These are phyloP conservation scores for Epinephelus lanceolatus DNA, from an alignment of 2,113 vertebrate genomes.

Conservation along the genomic window DNA sequence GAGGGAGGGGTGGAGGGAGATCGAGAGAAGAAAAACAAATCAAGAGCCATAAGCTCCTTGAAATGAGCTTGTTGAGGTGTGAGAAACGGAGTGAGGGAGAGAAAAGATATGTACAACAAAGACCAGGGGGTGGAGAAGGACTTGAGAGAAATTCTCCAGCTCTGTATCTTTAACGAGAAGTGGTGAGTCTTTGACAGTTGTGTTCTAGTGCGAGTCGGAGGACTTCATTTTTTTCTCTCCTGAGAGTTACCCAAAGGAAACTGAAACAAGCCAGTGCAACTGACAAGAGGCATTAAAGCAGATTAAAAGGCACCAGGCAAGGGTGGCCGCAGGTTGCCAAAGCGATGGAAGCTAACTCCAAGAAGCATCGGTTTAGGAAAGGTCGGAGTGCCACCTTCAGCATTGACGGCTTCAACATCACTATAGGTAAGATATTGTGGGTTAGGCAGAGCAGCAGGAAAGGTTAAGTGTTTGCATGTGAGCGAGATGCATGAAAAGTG, in stretches of 20 bases:
- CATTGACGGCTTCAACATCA: slow-evolving; percentile 98
- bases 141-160: slow-evolving; percentile 52
- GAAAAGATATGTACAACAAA: slow-evolving; percentile 58
- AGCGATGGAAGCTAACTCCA: slow-evolving; percentile 90
- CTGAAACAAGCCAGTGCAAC: slow-evolving; percentile 49
- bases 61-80: slow-evolving; percentile 78
- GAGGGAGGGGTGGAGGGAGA: slow-evolving; percentile 51
- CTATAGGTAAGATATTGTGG: slow-evolving; percentile 89
- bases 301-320: slow-evolving; percentile 25
- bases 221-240: slow-evolving; percentile 23
- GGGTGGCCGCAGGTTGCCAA: slow-evolving; percentile 31
- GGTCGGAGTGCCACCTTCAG: slow-evolving; percentile 95
- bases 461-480: slow-evolving; percentile 38
- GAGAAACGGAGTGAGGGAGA: slow-evolving; percentile 58
- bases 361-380: slow-evolving; percentile 95
- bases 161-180: slow-evolving; percentile 55
- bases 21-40: slow-evolving; percentile 71
- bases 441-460: slow-evolving; percentile 26
- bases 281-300: slow-evolving; percentile 38
- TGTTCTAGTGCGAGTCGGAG: slow-evolving; percentile 46
- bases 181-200: slow-evolving; percentile 64
- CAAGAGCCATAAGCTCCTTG: slow-evolving; percentile 75
- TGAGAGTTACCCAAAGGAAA: slow-evolving; percentile 44
- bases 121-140: slow-evolving; percentile 45
- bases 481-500: slow-evolving; percentile 18